phyloP scores from a whole-genome alignment of 2,888 invertebrate species.

The Catocala sponsa region DNA sequence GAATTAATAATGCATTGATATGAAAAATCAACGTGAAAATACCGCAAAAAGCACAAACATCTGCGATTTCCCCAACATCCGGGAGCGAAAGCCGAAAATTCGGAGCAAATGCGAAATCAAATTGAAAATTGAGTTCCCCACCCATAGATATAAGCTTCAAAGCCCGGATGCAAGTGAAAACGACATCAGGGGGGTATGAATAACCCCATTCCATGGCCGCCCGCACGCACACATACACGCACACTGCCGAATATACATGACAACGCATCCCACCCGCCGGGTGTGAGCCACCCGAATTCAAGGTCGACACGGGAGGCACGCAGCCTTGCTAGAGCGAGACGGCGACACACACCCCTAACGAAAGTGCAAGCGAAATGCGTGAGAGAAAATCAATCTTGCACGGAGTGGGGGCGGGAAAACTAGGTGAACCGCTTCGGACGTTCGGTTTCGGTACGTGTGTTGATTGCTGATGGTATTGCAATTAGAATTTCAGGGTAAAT shows the following conservation, averaged over 20 bases:
- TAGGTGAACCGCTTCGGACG: conserved; percentile 81
- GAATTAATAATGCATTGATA: conserved; percentile 30
- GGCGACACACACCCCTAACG: conserved; percentile 66
- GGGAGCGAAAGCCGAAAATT: conserved; percentile 59
- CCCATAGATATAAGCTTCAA: conserved; percentile 62
- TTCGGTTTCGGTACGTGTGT: conserved; percentile 63
- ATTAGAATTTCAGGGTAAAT: conserved; percentile 46
- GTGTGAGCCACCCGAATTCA: conserved; percentile 72
- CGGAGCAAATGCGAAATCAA: conserved; percentile 71
- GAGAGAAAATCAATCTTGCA: conserved; percentile 88
- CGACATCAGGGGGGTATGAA: conserved; percentile 72
- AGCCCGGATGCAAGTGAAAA: conserved; percentile 86
- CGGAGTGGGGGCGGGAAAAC: conserved; percentile 77
- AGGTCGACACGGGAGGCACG: conserved; percentile 79
- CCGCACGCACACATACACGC: conserved; percentile 67
- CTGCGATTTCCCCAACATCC: conserved; percentile 56
- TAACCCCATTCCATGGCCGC: conserved; percentile 77
- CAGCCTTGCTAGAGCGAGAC: conserved; percentile 68
- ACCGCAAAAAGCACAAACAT: conserved; percentile 44
- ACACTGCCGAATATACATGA: conserved; percentile 36
- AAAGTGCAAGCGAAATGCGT: conserved; percentile 86
- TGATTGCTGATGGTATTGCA: conserved; percentile 58
- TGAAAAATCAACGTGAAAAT: conserved; percentile 34
- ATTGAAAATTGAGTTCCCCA: conserved; percentile 74
- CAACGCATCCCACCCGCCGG: conserved; percentile 56